Percentiles rank a stretch among this genome's conserved stretches.
phyloP scores from a whole-genome alignment of 2,888 invertebrate species.

The Pimpla rufipes region DNA sequence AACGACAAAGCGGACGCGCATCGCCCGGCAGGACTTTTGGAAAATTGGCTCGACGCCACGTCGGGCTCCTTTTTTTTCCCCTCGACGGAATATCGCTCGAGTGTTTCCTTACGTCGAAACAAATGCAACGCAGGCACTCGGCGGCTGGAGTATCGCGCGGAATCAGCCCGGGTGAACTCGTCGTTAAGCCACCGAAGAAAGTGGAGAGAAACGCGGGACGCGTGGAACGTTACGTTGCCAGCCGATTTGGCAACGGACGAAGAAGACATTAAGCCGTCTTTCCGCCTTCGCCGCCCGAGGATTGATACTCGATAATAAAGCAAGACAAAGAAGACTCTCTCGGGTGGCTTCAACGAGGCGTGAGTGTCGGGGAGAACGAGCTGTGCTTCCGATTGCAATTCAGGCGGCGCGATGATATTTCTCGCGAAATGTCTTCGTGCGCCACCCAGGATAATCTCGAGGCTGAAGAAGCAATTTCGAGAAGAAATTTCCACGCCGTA shows the following conservation, averaged over 20 bases:
- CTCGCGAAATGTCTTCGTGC: slow-evolving; percentile 44
- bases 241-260: slow-evolving; percentile 70
- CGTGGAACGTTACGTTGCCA: slow-evolving; percentile 60
- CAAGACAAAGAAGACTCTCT: slow-evolving; percentile 62
- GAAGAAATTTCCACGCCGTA: slow-evolving; percentile 5
- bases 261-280: slow-evolving; percentile 63
- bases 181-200: slow-evolving; percentile 55
- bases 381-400: slow-evolving; percentile 69
- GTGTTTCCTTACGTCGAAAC: slow-evolving; percentile 41
- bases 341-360: slow-evolving; percentile 61
- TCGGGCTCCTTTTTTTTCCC: background rate
- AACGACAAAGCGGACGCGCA: slow-evolving; percentile 50
- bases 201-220: slow-evolving; percentile 34
- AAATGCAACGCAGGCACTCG: slow-evolving; percentile 32
- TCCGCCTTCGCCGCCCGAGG: slow-evolving; percentile 48
- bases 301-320: slow-evolving; percentile 70
- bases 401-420: slow-evolving; percentile 61
- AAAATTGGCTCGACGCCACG: slow-evolving; percentile 64
- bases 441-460: slow-evolving; percentile 49
- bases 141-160: slow-evolving; percentile 11
- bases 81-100: slow-evolving; percentile 43
- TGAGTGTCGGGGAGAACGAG: slow-evolving; percentile 64
- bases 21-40: slow-evolving; percentile 40
- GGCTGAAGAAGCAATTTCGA: slow-evolving; percentile 25
- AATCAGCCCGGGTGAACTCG: slow-evolving; percentile 29